phyloP scores from a whole-genome alignment of 2,888 invertebrate genomes.

The Hirtodrosophila alboralis region DNA sequence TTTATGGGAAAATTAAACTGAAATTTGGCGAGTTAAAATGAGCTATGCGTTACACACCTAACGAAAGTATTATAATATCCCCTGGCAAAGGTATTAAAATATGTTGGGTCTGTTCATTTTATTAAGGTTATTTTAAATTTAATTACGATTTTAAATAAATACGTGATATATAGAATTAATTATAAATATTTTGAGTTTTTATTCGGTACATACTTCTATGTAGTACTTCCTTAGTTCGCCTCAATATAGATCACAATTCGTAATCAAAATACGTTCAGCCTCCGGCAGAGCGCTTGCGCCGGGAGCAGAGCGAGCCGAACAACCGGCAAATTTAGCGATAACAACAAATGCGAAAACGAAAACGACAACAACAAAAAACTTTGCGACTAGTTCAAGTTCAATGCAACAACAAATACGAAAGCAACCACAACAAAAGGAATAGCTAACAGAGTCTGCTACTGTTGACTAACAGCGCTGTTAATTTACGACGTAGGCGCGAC shows the following conservation, averaged over 20 bases:
- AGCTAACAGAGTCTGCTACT: constrained; percentile 21
- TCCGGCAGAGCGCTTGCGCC: constrained; percentile 26
- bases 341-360: constrained; percentile 22
- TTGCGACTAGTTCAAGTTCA: constrained; percentile 70
- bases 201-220: too few relatives aligned
- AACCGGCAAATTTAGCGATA: constrained; percentile 56
- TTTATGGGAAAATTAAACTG: too few relatives aligned
- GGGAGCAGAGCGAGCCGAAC: constrained; percentile 18
- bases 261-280: constrained; percentile 12
- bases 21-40: too few relatives aligned
- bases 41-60: too few relatives aligned
- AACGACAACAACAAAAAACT: constrained; percentile 24
- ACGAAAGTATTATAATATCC: too few relatives aligned
- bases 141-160: too few relatives aligned
- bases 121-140: too few relatives aligned
- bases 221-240: too few relatives aligned
- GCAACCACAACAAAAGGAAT: constrained; percentile 48
- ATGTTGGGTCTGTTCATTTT: too few relatives aligned
- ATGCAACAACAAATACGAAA: constrained; percentile 60
- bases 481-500: neutral
- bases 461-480: constrained; percentile 22
- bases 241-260: constrained; percentile 3
- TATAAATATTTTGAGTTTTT: too few relatives aligned
- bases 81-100: too few relatives aligned
- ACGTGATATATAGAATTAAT: too few relatives aligned